phyloP scores from a whole-genome alignment of 2,888 invertebrate genomes.

The Cyclophora albipunctata region DNA sequence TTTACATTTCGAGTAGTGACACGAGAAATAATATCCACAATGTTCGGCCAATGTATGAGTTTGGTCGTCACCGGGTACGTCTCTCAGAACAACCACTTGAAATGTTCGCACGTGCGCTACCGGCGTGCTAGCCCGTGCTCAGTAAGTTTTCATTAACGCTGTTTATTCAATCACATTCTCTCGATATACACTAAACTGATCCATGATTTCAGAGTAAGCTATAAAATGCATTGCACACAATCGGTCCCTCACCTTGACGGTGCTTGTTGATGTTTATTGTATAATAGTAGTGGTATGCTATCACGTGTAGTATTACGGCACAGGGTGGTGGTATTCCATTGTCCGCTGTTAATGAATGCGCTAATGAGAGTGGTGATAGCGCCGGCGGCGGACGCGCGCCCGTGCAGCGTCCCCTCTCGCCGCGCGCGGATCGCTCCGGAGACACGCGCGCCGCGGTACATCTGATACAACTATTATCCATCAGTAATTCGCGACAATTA shows the following conservation, averaged over 20 bases:
- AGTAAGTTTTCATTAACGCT: neutral
- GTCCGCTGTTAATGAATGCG: too few relatives aligned
- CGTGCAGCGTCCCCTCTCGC: neutral
- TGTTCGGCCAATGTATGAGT: neutral
- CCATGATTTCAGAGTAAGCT: too few relatives aligned
- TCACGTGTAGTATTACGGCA: too few relatives aligned
- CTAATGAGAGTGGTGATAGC: neutral
- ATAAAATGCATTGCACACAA: too few relatives aligned
- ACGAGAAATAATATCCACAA: slow-evolving; percentile 17
- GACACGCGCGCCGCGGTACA: too few relatives aligned
- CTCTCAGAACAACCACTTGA: neutral
- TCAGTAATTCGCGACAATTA: slow-evolving; percentile 12
- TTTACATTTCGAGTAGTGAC: slow-evolving; percentile 22
- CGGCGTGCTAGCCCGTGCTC: neutral
- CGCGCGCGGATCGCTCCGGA: neutral
- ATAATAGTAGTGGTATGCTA: too few relatives aligned
- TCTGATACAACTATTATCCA: slow-evolving; percentile 7
- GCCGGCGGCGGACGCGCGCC: neutral
- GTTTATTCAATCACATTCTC: too few relatives aligned
- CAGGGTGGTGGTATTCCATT: too few relatives aligned
- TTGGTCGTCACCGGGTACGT: neutral
- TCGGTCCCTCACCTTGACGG: too few relatives aligned
- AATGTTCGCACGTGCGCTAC: neutral
- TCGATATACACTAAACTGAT: too few relatives aligned
- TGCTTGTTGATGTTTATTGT: too few relatives aligned